phyloP scores from a whole-genome alignment of 2,888 invertebrate species.

The Candidula unifasciata region DNA sequence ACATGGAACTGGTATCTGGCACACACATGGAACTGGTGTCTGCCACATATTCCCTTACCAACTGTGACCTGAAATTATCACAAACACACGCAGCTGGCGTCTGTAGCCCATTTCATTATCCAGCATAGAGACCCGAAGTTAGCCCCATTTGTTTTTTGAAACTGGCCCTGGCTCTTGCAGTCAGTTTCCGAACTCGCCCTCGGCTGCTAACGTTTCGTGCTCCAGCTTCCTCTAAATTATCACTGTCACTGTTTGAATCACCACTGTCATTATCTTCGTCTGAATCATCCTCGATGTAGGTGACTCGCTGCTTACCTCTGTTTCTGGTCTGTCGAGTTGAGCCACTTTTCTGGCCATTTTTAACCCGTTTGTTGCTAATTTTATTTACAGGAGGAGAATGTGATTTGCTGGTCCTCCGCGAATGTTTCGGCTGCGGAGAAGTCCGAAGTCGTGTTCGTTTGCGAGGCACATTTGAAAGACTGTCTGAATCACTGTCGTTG shows the following conservation, averaged over 20 bases:
- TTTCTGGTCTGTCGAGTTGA: conserved; percentile 67
- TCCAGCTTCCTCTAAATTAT: conserved; percentile 48
- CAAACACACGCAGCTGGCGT: too few species aligned
- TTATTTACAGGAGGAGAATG: background rate
- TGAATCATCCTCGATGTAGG: conserved; percentile 69
- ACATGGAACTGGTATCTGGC: too few species aligned
- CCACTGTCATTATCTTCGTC: conserved; percentile 60
- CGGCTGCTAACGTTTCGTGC: conserved; percentile 84
- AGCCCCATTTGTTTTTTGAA: conserved; percentile 36
- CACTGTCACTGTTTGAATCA: conserved; percentile 47
- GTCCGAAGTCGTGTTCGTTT: conserved; percentile 45
- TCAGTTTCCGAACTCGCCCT: conserved; percentile 86
- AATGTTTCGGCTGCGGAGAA: background rate
- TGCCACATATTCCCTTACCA: too few species aligned
- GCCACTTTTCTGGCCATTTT: background rate
- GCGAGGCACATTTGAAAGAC: conserved; percentile 28
- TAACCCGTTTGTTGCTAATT: background rate
- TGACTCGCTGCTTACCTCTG: conserved; percentile 75
- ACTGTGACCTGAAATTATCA: too few species aligned
- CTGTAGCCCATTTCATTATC: background rate
- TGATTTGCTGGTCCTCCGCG: background rate
- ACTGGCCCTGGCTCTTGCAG: conserved; percentile 75
- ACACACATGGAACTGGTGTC: too few species aligned
- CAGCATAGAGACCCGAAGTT: background rate
- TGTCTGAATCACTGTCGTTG: conserved; percentile 41